phyloP scores from a whole-genome alignment of 2,888 invertebrate species.

The Craniophora ligustri region DNA sequence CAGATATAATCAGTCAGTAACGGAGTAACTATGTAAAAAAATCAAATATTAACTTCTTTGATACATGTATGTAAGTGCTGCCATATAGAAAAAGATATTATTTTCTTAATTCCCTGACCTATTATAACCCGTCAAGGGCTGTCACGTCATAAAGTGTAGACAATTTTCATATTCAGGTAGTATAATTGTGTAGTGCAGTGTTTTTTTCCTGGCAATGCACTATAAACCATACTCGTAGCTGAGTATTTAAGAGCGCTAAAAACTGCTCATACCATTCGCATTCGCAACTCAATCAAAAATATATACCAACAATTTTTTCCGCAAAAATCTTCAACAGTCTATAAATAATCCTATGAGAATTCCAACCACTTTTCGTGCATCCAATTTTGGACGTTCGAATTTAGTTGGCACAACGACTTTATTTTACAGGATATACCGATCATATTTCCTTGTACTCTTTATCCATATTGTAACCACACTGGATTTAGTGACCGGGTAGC shows the following conservation, averaged over 20 bases:
- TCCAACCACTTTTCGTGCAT: conserved; percentile 36
- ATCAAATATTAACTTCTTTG: no score
- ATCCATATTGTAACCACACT: conserved; percentile 44
- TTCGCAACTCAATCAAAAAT: conserved; percentile 18
- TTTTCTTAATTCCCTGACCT: no score
- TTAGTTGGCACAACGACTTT: conserved; percentile 23
- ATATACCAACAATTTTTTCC: conserved; percentile 25
- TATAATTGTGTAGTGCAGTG: no score
- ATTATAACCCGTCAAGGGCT: no score
- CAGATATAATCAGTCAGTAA: no score
- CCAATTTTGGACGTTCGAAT: conserved; percentile 32
- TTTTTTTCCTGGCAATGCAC: no score
- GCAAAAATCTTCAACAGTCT: conserved; percentile 26
- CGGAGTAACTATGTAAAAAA: no score
- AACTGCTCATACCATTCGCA: conserved; percentile 9
- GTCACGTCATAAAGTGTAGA: no score
- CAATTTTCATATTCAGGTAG: no score
- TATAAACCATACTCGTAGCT: no score
- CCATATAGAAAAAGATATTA: no score
- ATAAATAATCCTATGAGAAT: conserved; percentile 49
- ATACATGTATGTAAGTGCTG: no score
- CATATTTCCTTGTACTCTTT: conserved; percentile 29
- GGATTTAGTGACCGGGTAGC: conserved; percentile 41
- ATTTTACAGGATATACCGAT: conserved; percentile 18
- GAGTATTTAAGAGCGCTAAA: conserved; percentile 3